Percentiles rank a stretch among this genome's conserved stretches.
Evolutionary conservation across 2,113 vertebrate genomes (phyloP).

Genomic region (Mirza zaza): DNA sequence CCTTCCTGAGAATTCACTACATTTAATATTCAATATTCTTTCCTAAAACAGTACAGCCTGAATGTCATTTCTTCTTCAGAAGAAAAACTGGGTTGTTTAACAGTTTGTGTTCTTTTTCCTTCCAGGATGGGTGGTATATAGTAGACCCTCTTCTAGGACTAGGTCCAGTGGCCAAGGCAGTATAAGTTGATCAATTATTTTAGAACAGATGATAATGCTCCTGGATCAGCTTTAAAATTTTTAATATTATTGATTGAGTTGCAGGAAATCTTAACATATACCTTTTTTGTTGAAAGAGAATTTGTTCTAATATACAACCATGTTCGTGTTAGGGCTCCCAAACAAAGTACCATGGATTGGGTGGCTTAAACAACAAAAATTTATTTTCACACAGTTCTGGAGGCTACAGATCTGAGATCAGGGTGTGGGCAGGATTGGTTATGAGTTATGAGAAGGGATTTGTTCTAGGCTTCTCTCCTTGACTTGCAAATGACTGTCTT

Average conservation of each 20-base stretch:
- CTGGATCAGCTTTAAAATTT: slow-evolving; percentile 20
- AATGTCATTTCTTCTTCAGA: neutral
- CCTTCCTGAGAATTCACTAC: neutral
- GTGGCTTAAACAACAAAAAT: neutral
- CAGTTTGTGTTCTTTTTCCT: neutral
- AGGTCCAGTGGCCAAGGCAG: neutral
- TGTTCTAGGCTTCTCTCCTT: neutral
- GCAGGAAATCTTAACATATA: neutral
- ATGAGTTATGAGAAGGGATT: neutral
- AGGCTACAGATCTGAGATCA: neutral
- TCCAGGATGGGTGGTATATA: neutral
- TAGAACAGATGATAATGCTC: neutral
- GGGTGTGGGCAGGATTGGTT: neutral
- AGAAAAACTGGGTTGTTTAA: neutral
- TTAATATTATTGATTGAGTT: neutral
- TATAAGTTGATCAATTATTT: neutral
- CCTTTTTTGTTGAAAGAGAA: neutral
- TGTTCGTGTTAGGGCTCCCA: neutral
- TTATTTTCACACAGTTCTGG: neutral
- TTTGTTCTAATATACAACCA: neutral
- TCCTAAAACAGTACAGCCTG: neutral
- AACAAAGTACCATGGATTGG: neutral
- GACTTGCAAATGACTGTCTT: neutral
- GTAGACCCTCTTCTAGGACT: neutral
- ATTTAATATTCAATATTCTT: neutral